Evolutionary conservation across 2,888 invertebrate species (phyloP).

Genomic region (Periphyllus acericola): DNA sequence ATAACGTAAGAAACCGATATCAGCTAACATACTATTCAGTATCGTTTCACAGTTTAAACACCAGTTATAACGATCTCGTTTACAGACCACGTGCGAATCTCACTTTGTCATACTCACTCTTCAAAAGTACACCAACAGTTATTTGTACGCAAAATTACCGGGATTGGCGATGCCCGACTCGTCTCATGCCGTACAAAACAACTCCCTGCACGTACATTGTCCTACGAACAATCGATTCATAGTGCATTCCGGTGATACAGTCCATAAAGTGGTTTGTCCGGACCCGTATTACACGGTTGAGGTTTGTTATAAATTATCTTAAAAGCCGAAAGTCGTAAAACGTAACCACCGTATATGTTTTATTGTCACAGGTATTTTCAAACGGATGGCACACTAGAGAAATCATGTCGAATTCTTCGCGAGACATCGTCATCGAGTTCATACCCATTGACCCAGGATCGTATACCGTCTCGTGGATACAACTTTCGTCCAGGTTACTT

Average conservation of each 20-base stretch:
- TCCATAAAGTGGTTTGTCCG: conserved; percentile 74
- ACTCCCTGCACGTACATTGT: conserved; percentile 69
- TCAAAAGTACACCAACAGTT: conserved; percentile 73
- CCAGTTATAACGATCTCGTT: conserved; percentile 62
- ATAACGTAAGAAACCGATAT: conserved; percentile 29
- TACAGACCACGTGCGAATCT: conserved; percentile 81
- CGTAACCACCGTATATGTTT: neutral
- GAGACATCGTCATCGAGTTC: conserved; percentile 83
- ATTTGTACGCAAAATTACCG: conserved; percentile 81
- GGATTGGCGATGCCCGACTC: conserved; percentile 69
- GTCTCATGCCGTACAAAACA: conserved; percentile 68
- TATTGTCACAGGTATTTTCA: conserved; percentile 74
- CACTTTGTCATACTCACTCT: conserved; percentile 82
- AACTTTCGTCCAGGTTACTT: conserved; percentile 74
- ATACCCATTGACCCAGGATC: conserved; percentile 79
- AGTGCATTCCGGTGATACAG: conserved; percentile 78
- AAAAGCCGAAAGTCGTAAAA: neutral
- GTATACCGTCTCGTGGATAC: conserved; percentile 85
- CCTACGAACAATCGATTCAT: conserved; percentile 82
- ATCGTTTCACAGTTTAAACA: neutral
- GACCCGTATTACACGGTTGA: conserved; percentile 66
- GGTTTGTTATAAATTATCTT: conserved; percentile 24
- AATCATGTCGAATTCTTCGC: conserved; percentile 66
- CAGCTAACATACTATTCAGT: neutral
- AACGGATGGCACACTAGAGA: conserved; percentile 77